phyloP scores from a whole-genome alignment of 2,888 invertebrate species.

The Rhyacophila evoluta region DNA sequence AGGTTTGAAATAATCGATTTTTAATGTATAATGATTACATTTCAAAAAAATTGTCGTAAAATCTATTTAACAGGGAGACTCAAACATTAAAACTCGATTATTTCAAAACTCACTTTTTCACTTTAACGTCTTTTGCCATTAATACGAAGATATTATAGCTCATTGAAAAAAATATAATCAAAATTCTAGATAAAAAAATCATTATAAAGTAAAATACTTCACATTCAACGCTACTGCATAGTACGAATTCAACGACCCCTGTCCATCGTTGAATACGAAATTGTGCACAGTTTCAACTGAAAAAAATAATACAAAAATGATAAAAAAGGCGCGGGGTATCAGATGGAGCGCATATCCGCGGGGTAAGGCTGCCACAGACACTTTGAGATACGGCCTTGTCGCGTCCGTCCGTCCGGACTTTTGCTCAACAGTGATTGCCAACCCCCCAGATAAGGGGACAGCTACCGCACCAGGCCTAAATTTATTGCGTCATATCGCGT shows the following conservation, averaged over 20 bases:
- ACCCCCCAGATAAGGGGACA: not conserved
- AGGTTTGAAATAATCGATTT: no score
- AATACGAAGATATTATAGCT: no score
- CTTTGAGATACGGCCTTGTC: slow-evolving; percentile 2
- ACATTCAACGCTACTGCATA: not conserved
- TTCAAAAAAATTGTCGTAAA: no score
- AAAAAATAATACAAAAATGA: slow-evolving; percentile 11
- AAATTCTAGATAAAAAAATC: no score
- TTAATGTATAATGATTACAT: no score
- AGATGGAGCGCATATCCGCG: not conserved
- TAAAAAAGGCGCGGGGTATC: not conserved
- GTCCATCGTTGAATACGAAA: not conserved
- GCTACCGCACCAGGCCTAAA: not conserved
- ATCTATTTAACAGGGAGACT: no score
- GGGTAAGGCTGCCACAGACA: not conserved
- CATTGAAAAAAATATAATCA: no score
- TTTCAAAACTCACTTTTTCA: no score
- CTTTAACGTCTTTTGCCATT: no score
- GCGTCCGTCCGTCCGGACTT: not conserved
- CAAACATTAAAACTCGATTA: no score
- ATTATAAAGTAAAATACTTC: no score
- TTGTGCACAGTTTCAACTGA: not conserved
- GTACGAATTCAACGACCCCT: not conserved
- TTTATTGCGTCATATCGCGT: not conserved
- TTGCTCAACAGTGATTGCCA: not conserved